Percentiles rank a stretch among this genome's conserved stretches.
These are phyloP conservation scores for Penaeus vannamei DNA, from an alignment of 1,140 invertebrate genomes.

Conservation along the genomic window DNA sequence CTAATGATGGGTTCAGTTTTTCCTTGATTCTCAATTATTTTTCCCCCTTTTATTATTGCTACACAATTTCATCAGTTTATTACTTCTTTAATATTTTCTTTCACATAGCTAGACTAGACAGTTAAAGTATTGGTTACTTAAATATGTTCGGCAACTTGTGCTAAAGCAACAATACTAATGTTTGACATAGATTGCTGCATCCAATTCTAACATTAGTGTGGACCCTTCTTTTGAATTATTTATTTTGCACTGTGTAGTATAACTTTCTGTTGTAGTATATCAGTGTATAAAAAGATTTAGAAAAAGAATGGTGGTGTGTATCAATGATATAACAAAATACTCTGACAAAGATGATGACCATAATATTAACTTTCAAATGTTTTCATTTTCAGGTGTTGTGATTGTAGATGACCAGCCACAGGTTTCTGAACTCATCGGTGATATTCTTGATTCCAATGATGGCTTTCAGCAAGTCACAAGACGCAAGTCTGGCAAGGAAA, in stretches of 20 bases:
- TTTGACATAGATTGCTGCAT: too few species aligned
- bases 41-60: background rate
- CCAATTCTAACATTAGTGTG: too few species aligned
- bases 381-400: slow-evolving; percentile 74
- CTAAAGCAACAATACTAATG: slow-evolving; percentile 57
- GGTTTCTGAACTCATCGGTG: slow-evolving; percentile 73
- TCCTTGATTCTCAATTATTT: background rate
- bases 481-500: slow-evolving; percentile 78
- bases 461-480: slow-evolving; percentile 91
- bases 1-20: background rate
- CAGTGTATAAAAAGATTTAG: too few species aligned
- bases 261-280: too few species aligned
- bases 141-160: slow-evolving; percentile 40
- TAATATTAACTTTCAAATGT: slow-evolving; percentile 56
- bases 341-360: too few species aligned
- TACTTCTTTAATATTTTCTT: too few species aligned
- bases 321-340: background rate
- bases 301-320: background rate
- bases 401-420: slow-evolving; percentile 77
- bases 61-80: too few species aligned
- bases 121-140: too few species aligned
- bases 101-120: too few species aligned
- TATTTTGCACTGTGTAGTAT: too few species aligned
- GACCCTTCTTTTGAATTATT: too few species aligned
- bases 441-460: slow-evolving; percentile 77